Evolutionary conservation across 2,113 vertebrate species (phyloP), one percentile per base, ranked within the genome.

Genomic region (Pelmatolapia mariae): DNA sequence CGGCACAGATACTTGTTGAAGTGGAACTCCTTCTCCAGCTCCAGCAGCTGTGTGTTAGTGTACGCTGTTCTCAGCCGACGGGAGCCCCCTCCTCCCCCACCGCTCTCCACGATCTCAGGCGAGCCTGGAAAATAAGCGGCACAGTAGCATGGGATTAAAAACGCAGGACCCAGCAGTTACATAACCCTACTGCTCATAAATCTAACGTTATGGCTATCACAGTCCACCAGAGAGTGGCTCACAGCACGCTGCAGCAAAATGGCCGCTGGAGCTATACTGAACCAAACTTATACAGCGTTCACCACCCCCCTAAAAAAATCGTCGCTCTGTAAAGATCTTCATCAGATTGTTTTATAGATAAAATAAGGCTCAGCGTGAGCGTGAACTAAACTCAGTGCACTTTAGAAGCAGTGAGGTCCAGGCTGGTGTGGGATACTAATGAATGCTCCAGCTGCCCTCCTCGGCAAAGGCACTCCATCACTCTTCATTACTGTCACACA

Each of bases 1-100:
- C 99, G 97, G 95, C 99, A 99, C 71, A 99, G 97, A 93, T 99
- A 99, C 98, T 99, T 99, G 99, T 99, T 99, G 98, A 99, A 99
- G 96, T 99, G 99, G 94, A 99, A 99, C 96, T 99, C 98, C 93
- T 99, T 99, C 87, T 99, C 99, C 95, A 99, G 97, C 95, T 99
- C 99, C 95, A 99, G 95, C 89, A 99, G 98, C 97, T 99, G 99
- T 2, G 98, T 99, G 96, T 99, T 99, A 89, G 98, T 99, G 95
- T 99, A 99, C 81, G 99, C 99, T 12, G 99, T 99, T 95, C 99
- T 97, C 95, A 99, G 95, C 90, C 99, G 97, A 83, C 98, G 97
- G 81, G 98, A 99, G 93, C 98, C 97, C 85, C 97, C 96, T 89
- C 97, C 95, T 93, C 96, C 93, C 50, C 93, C 94, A 29, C 91